Base-by-base conservation (phyloP, 92 coral and sea anemone species). In the Porites rus region DNA sequence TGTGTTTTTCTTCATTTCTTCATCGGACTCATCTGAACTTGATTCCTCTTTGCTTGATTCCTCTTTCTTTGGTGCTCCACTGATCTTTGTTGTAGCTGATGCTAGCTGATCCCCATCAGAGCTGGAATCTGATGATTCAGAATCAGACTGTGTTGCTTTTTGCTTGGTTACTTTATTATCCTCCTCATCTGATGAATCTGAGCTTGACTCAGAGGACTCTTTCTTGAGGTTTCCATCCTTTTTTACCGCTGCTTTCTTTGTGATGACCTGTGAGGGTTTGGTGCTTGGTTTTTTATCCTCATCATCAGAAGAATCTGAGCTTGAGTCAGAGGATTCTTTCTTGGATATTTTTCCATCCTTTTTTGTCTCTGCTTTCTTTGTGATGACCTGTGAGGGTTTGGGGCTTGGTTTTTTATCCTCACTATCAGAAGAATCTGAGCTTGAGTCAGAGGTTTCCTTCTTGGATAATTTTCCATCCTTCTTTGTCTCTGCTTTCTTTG, bases 321-420 rank as follows among this genome's bases (percentile, higher is more conserved):
- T 93, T 14, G 86, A 77, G 73, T 60, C 60, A 7, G 88, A 83
- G 7, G 77, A 18, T 16, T 28, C 62, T 19, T 38, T 51, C 14
- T 75, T 53, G 31, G 78, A 10, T 75, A 38, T 75, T n/a, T 75
- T 75, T 0, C 21, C 62, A 6, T 20, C 87, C 61, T 56, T 56
- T 14, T 56, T 56, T 56, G 61, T 56, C 16, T 56, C 61, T 56
- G 61, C 38, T 60, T 81, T 65, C 82, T 89, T 72, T 2, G 79
- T 74, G 6, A 25, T 76, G 2, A 78, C 61, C 52, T 83, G 43
- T 2, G 75, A 18, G 18, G 87, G 79, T 14, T 80, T 50, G 10
- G 87, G 81, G 50, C 79, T 73, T 43, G 79, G 81, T 54, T 91
- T 92, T 51, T 84, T 87, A 16, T 86, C 90, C 71, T 85, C 71